Percentiles rank a stretch among this genome's conserved stretches.
phyloP scores from a whole-genome alignment of 2,113 vertebrate species.

The Phrynocephalus versicolor region DNA sequence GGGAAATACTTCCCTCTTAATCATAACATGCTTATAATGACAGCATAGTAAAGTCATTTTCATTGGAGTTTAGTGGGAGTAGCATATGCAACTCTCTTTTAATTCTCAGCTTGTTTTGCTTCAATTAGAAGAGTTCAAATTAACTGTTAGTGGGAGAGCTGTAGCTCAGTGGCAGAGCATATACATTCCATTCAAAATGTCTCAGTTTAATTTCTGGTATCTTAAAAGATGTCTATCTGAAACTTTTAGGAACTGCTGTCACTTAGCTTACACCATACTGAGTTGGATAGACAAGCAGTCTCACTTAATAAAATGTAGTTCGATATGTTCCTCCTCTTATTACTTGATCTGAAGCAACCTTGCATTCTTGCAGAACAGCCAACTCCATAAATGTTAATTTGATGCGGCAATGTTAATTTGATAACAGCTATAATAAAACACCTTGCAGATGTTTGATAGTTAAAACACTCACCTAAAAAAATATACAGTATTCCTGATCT shows the following conservation, averaged over 20 bases:
- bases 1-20: background rate
- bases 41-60: background rate
- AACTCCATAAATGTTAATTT: background rate
- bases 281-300: background rate
- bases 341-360: background rate
- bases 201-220: background rate
- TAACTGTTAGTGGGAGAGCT: background rate
- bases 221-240: background rate
- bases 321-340: background rate
- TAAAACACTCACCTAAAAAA: background rate
- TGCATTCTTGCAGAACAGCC: background rate
- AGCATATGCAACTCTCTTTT: background rate
- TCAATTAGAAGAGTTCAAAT: background rate
- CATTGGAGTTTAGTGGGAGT: background rate
- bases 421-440: background rate
- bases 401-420: background rate
- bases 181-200: background rate
- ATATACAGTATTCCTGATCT: background rate
- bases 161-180: background rate
- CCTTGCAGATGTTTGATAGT: background rate
- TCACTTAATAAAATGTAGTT: background rate
- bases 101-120: too few relatives aligned
- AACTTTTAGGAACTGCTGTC: background rate
- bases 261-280: background rate
- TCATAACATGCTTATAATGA: background rate